phyloP scores from a whole-genome alignment of 64 coral and sea anemone species.

The Montipora cactus region DNA sequence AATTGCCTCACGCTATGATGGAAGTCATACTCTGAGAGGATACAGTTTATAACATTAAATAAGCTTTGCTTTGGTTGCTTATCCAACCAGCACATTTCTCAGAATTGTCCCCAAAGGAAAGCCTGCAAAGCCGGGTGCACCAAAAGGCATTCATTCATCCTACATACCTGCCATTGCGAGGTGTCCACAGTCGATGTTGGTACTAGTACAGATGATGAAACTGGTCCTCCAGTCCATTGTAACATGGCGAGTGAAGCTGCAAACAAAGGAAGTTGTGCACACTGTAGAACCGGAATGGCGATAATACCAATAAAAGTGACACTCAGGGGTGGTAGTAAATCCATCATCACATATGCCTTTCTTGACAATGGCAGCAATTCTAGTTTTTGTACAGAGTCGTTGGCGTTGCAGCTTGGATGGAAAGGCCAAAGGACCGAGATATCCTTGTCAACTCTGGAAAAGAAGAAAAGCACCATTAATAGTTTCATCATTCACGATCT shows the following conservation, averaged over 20 bases:
- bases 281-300: neutral
- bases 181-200: neutral
- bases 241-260: neutral
- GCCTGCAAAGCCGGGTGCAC: neutral
- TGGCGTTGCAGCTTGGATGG: neutral
- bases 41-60: neutral
- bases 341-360: constrained; percentile 6
- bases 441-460: neutral
- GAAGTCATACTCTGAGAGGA: neutral
- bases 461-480: neutral
- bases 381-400: constrained; percentile 23
- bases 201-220: neutral
- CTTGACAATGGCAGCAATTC: constrained; percentile 41
- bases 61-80: neutral
- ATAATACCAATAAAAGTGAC: neutral
- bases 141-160: neutral
- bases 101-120: neutral
- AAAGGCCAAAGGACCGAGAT: neutral
- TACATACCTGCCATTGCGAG: neutral
- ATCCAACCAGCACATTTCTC: neutral
- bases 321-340: neutral
- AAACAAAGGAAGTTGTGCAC: neutral
- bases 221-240: neutral
- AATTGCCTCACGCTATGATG: too few species aligned
- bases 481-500: neutral